Evolutionary conservation across 2,888 invertebrate genomes (phyloP).

Genomic region (Drosophila flavopinicola): DNA sequence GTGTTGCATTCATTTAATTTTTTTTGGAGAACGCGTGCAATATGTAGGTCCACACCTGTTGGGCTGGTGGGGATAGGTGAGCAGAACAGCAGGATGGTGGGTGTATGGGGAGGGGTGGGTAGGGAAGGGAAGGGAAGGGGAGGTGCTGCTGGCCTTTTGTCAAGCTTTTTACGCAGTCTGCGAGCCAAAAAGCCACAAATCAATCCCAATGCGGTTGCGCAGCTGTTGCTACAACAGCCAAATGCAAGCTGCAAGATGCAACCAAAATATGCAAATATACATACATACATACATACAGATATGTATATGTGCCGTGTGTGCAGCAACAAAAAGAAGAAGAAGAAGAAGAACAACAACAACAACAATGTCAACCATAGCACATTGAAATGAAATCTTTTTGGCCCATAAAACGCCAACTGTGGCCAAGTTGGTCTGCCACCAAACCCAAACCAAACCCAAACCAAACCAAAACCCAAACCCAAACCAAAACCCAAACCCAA

Average conservation of each 20-base stretch:
- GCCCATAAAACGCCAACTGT: constrained; percentile 77
- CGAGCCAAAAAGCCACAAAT: constrained; percentile 79
- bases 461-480: constrained; percentile 46
- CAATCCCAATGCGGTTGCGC: constrained; percentile 84
- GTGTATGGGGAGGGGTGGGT: not conserved
- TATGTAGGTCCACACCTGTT: constrained; percentile 50
- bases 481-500: constrained; percentile 39
- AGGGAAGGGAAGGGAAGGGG: not conserved
- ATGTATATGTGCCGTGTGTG: constrained; percentile 26
- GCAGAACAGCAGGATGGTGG: not conserved
- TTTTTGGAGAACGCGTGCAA: constrained; percentile 33
- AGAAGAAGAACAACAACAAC: constrained; percentile 22
- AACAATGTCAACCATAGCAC: constrained; percentile 63
- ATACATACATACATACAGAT: no score
- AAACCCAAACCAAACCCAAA: constrained; percentile 45
- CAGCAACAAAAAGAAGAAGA: constrained; percentile 9
- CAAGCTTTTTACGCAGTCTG: constrained; percentile 32
- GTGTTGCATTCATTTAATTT: constrained; percentile 55
- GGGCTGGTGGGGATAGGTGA: not conserved
- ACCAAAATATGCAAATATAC: no score
- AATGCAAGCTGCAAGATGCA: constrained; percentile 52
- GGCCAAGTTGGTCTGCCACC: constrained; percentile 53
- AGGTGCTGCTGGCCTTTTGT: no score
- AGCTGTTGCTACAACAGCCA: constrained; percentile 72
- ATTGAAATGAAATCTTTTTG: constrained; percentile 79